Evolutionary conservation across 2,888 invertebrate species (phyloP), one percentile per base, ranked within the genome.

Genomic region (Trachelus iudaicus): DNA sequence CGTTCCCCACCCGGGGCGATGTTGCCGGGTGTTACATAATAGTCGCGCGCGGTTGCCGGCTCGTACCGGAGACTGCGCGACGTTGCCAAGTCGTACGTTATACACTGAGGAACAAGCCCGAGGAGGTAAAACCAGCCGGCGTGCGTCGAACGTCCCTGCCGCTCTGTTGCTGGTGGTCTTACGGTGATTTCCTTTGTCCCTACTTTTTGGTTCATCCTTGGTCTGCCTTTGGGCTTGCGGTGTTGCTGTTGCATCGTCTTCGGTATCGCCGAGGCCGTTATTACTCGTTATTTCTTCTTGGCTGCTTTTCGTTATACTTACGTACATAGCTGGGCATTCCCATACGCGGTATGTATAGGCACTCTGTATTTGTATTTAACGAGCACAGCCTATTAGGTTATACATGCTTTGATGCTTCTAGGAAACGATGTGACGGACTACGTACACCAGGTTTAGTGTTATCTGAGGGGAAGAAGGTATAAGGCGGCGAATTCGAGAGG

Each of bases 11-110:
- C 73, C 77, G 33, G 12, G 69, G 86, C 88, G 86, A 87, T 87
- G 90, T 90, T 90, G 90, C 91, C 90, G 90, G 89, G 89, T 90
- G 90, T 90, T 90, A 90, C 90, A 90, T 90, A 91, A 91, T 90
- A 90, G 89, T 85, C 83, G 83, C 75, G 85, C 88, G 79, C 75
- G 73, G 83, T 83, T 77, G 79, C 79, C 78, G 76, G 33, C 37
- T 73, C 37, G 11, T 15, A 6, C 15, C 40, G 15, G 15, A 40
- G 40, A 15, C 40, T 6, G 15, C 74, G 69, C 78, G 31, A 77
- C 75, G 90, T 90, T 90, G 90, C 90, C 90, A 81, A 77, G 69
- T 85, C 81, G 73, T n/a, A 37, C 77, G 74, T 15, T 69, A 15
- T 74, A 71, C 40, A 37, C 75, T 13, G 30, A 35, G 73, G n/a